Evolutionary conservation across 2,888 invertebrate genomes (phyloP).

Genomic region (Salpingus planirostris): DNA sequence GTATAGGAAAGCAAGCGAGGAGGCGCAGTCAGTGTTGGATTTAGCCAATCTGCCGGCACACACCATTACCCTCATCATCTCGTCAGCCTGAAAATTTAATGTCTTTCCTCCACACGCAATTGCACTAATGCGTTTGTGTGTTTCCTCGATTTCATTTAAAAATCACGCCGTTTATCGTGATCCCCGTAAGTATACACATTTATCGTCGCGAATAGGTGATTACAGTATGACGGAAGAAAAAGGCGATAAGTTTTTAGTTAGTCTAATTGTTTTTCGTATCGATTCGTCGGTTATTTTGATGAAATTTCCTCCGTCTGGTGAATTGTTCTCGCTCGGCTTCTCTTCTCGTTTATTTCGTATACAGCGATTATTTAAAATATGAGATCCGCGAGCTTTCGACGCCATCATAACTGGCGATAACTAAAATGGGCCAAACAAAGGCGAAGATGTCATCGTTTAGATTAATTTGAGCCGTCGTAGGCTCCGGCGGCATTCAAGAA

Average conservation of each 20-base stretch:
- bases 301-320: too few species aligned
- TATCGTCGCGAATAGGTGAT: not conserved
- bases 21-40: slow-evolving; percentile 31
- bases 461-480: slow-evolving; percentile 1
- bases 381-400: too few species aligned
- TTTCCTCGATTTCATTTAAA: slow-evolving; percentile 28
- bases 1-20: too few species aligned
- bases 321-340: too few species aligned
- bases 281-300: too few species aligned
- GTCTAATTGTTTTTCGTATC: too few species aligned
- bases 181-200: not conserved
- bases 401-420: too few species aligned
- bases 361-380: too few species aligned
- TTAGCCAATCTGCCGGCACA: slow-evolving; percentile 37
- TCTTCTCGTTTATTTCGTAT: too few species aligned
- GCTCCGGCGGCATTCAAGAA: slow-evolving; percentile 2
- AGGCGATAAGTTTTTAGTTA: too few species aligned
- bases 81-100: slow-evolving; percentile 41
- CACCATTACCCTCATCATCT: slow-evolving; percentile 39
- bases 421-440: slow-evolving; percentile 1
- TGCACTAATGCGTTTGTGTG: slow-evolving; percentile 36
- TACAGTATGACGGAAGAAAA: too few species aligned
- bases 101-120: slow-evolving; percentile 39
- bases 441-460: slow-evolving; percentile 3
- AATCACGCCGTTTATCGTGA: not conserved